Conservation (phyloP, 2,797 vertebrate species). For the Diplodus sargus region DNA sequence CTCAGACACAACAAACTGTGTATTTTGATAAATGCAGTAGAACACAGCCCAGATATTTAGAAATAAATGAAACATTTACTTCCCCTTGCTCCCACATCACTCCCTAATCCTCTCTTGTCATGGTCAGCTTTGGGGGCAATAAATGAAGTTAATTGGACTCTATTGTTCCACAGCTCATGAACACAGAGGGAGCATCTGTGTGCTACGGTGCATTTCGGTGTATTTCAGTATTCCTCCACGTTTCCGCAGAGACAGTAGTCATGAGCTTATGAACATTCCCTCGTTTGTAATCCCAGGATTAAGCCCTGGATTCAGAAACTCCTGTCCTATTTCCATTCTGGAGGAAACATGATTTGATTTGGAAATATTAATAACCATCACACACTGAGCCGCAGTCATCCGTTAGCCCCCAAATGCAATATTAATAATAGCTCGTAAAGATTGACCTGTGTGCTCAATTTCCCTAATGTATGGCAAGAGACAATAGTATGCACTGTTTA, state of each 20-base stretch:
- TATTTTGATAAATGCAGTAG: not conserved
- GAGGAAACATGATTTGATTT: constrained; percentile 77
- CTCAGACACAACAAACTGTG: too few species aligned
- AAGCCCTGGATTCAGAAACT: constrained; percentile 64
- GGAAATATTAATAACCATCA: constrained; percentile 75
- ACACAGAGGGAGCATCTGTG: not conserved
- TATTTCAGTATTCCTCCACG: constrained; percentile 41
- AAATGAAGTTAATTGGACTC: not conserved
- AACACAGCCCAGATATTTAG: not conserved
- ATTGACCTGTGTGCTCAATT: constrained; percentile 46
- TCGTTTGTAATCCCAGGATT: constrained; percentile 80
- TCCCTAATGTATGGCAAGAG: constrained; percentile 39
- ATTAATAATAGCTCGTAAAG: constrained; percentile 56
- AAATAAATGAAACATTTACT: not conserved
- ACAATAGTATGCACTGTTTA: not conserved
- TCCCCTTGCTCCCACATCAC: not conserved
- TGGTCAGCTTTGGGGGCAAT: not conserved
- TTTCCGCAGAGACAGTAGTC: constrained; percentile 55
- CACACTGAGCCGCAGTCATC: constrained; percentile 54
- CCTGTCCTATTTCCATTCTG: constrained; percentile 73
- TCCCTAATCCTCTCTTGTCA: not conserved
- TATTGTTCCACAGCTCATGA: constrained; percentile 1
- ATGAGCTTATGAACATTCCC: constrained; percentile 58
- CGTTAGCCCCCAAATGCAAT: constrained; percentile 52
- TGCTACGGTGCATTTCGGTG: constrained; percentile 17